Evolutionary conservation across 1,140 invertebrate genomes (phyloP).

Genomic region (Hirudo medicinalis): DNA sequence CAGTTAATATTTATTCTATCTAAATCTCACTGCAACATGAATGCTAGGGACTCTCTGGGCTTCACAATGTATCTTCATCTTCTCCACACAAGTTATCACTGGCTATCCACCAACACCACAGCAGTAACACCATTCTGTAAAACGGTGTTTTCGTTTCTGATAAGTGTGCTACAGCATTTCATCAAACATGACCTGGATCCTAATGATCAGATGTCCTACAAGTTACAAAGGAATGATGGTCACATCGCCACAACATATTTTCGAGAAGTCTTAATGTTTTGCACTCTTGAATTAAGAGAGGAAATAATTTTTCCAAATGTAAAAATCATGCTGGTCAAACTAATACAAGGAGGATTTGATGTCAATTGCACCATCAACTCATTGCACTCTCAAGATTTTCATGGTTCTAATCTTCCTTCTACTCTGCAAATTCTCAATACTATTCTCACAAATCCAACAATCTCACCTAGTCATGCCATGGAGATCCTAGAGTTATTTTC

Average conservation of each 20-base stretch:
- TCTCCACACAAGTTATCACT: constrained; percentile 15
- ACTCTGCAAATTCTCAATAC: constrained; percentile 5
- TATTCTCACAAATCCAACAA: background rate
- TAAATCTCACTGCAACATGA: constrained; percentile 18
- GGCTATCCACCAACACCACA: constrained; percentile 19
- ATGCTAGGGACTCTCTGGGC: constrained; percentile 19
- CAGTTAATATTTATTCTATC: constrained; percentile 19
- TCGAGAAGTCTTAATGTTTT: constrained; percentile 19
- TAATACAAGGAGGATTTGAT: constrained; percentile 19
- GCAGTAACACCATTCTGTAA: constrained; percentile 15
- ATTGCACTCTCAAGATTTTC: background rate
- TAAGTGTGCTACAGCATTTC: constrained; percentile 18
- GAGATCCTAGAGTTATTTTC: constrained; percentile 16
- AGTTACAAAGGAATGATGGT: constrained; percentile 19
- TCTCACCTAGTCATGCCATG: background rate
- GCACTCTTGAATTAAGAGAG: constrained; percentile 11
- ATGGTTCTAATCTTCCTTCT: background rate
- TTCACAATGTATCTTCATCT: constrained; percentile 20
- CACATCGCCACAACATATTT: constrained; percentile 19
- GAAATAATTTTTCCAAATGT: constrained; percentile 11
- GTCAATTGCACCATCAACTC: constrained; percentile 6
- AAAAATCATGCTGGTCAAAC: constrained; percentile 4
- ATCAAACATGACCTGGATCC: constrained; percentile 18
- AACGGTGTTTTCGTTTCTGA: constrained; percentile 21
- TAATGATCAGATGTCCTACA: constrained; percentile 21